These are phyloP conservation scores for Desoria tigrina DNA, from an alignment of 2,888 invertebrate genomes.

Conservation along the genomic window DNA sequence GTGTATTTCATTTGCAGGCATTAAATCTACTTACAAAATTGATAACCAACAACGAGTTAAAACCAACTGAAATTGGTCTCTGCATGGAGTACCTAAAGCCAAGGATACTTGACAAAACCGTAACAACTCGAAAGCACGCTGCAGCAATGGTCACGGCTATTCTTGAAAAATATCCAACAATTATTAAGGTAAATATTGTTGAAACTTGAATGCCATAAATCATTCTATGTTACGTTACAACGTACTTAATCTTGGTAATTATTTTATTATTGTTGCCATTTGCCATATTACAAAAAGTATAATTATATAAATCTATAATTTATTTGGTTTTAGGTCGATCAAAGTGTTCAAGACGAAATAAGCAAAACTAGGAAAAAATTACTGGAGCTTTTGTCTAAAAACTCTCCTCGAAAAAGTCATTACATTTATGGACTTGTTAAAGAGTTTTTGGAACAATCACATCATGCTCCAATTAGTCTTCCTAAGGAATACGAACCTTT, in stretches of 20 bases:
- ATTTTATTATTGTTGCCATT: too few relatives aligned
- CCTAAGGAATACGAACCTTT: slow-evolving; percentile 1
- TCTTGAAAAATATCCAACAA: not conserved
- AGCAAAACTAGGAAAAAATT: not conserved
- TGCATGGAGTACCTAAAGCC: not conserved
- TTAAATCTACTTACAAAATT: not conserved
- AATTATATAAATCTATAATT: too few relatives aligned
- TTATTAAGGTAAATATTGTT: not conserved
- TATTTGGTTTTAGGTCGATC: not conserved
- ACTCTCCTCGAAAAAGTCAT: not conserved
- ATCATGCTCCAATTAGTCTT: not conserved
- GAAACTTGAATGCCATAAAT: not conserved
- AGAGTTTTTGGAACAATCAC: slow-evolving; percentile 4
- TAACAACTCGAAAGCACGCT: not conserved
- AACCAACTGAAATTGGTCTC: not conserved
- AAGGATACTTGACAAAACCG: not conserved
- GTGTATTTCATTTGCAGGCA: not conserved
- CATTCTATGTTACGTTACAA: not conserved
- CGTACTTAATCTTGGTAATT: too few relatives aligned
- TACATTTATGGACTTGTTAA: not conserved
- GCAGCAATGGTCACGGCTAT: not conserved
- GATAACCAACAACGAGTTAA: not conserved
- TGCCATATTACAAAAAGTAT: too few relatives aligned
- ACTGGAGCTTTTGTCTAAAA: slow-evolving; percentile 1
- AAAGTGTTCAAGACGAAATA: not conserved